Evolutionary conservation across 2,888 invertebrate genomes (phyloP), one percentile per base, ranked within the genome.

Genomic region (Sesia apiformis): DNA sequence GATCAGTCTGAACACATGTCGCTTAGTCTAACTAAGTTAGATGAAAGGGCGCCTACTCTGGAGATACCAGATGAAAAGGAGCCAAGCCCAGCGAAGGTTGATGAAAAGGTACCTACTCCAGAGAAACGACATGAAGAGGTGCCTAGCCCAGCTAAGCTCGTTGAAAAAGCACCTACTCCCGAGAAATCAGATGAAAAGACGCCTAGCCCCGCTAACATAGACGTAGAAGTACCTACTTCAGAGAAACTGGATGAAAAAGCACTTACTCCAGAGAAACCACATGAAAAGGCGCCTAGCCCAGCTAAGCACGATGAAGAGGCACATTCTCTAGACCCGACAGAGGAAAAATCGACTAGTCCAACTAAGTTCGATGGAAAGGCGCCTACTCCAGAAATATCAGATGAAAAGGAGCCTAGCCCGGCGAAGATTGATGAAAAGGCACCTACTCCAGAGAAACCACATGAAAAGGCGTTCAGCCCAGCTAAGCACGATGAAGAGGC

Each of bases 341-440:
- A 5, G 3, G 1, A 42, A 42, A 7, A 1, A 2, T 7, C 5
- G 42, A 1, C 5, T 7, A 42, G 42, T 42, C 42, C 23, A 23
- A 7, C 42, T 42, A 6, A 42, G 42, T 42, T 6, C 42, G 42
- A 42, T 6, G 23, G 3, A 7, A 42, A 5, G 42, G 7, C 5
- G 4, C 8, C 50, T 4, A 63, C 56, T 40, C 60, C 54, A 49
- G n/a, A 43, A 55, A 50, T 55, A 55, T 8, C n/a, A n/a, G 55
- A 60, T 39, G n/a, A 43, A 43, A 5, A 23, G 38, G 49, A 4
- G 3, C 3, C 23, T 4, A 7, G n/a, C 41, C 41, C 6, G 6
- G 4, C 41, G 6, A 5, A 41, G 41, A 41, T 41, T 5, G 55
- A 60, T 39, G n/a, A 43, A 43, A 5, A 23, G 38, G 49, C 3